A percentile compares a stretch with the other conserved stretches of the same genome.
Evolutionary conservation across 2,888 invertebrate genomes (phyloP).

Genomic region (Ashinkailepas kermadecensis): DNA sequence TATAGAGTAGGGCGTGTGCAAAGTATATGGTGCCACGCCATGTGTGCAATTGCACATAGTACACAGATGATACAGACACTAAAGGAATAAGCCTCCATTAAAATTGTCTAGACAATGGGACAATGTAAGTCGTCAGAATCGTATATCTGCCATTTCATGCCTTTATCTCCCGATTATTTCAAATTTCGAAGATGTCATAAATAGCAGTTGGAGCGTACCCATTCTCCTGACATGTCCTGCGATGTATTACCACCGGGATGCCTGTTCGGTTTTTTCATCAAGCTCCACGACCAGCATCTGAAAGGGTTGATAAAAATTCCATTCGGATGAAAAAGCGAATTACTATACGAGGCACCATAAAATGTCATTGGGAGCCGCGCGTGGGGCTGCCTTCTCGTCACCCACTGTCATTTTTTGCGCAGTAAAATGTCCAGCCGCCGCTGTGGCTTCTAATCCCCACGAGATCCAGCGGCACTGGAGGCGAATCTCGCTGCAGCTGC

Average conservation of each 20-base stretch:
- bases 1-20: no score
- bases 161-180: background rate
- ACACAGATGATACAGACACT: no score
- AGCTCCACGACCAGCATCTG: background rate
- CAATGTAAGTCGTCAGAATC: no score
- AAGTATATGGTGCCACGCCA: no score
- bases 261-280: background rate
- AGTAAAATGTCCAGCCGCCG: background rate
- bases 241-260: background rate
- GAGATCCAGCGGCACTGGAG: background rate
- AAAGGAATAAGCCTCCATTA: no score
- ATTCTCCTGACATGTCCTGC: background rate
- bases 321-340: conserved; percentile 11
- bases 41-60: no score
- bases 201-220: background rate
- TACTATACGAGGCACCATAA: conserved; percentile 18
- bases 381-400: background rate
- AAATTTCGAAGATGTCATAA: background rate
- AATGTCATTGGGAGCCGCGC: conserved; percentile 10
- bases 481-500: background rate
- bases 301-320: conserved; percentile 23
- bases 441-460: background rate
- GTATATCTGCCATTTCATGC: no score
- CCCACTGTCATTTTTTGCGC: conserved; percentile 5
- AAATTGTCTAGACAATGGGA: no score